Percentiles rank a stretch among this genome's conserved stretches.
phyloP scores from a whole-genome alignment of 2,113 vertebrate genomes.

The Monopterus albus region DNA sequence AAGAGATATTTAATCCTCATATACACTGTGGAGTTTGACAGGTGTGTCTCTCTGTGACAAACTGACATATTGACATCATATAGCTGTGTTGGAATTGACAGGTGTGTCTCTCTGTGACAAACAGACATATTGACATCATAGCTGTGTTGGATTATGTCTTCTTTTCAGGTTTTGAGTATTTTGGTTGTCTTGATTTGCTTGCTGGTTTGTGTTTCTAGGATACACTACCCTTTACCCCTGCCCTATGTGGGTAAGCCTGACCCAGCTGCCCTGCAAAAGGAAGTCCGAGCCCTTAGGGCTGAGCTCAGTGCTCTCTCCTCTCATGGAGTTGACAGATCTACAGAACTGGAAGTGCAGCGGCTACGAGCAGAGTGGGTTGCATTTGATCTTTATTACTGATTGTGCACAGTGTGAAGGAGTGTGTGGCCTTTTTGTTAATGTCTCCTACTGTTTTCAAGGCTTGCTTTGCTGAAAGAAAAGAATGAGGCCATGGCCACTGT shows the following conservation, averaged over 20 bases:
- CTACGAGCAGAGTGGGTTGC: conserved; percentile 86
- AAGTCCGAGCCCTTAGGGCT: conserved; percentile 85
- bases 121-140: not conserved
- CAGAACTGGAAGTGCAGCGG: conserved; percentile 81
- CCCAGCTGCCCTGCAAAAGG: conserved; percentile 86
- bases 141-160: not conserved
- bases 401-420: not conserved
- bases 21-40: conserved; percentile 96
- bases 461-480: conserved; percentile 83
- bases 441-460: conserved; percentile 67
- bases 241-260: conserved; percentile 90
- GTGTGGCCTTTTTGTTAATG: not conserved
- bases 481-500: conserved; percentile 82
- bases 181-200: not conserved
- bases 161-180: not conserved
- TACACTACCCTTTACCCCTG: conserved; percentile 93
- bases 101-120: conserved; percentile 69
- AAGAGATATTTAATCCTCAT: conserved; percentile 95
- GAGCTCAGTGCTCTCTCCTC: conserved; percentile 81
- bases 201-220: conserved; percentile 76
- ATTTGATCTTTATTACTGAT: not conserved
- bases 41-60: conserved; percentile 69
- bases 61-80: not conserved
- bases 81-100: conserved; percentile 80
- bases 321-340: conserved; percentile 67